These are phyloP conservation scores for Chelonus formosanus DNA, from an alignment of 2,888 invertebrate species.

Conservation along the genomic window DNA sequence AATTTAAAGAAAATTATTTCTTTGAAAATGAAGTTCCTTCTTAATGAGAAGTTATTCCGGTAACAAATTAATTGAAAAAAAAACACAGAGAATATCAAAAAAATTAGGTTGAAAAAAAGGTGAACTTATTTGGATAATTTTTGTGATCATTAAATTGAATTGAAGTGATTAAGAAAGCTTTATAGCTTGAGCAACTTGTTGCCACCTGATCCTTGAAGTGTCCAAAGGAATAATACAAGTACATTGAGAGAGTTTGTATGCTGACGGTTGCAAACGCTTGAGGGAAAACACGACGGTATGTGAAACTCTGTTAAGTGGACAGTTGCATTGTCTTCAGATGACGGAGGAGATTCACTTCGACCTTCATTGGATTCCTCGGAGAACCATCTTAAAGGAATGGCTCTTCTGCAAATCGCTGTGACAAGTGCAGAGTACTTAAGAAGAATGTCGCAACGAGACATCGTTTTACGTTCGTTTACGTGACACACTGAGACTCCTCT, in stretches of 20 bases:
- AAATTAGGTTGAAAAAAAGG: no score
- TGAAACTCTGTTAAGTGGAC: conserved; percentile 10
- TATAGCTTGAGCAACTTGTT: conserved; percentile 16
- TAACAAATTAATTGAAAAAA: conserved; percentile 1
- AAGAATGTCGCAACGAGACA: conserved; percentile 23
- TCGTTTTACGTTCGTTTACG: conserved; percentile 22
- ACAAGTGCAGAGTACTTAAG: conserved; percentile 26
- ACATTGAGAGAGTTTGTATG: conserved; percentile 16
- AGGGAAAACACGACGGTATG: conserved; percentile 18
- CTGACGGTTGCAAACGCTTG: conserved; percentile 11
- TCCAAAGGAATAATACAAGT: conserved; percentile 16
- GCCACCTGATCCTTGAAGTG: conserved; percentile 23
- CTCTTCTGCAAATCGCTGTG: conserved; percentile 15
- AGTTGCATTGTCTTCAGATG: conserved; percentile 9
- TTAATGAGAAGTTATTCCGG: neutral
- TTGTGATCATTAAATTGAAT: neutral
- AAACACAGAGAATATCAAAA: neutral
- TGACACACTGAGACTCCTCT: conserved; percentile 17
- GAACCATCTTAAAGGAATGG: conserved; percentile 15
- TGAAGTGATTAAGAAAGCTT: conserved; percentile 19
- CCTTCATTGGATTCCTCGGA: conserved; percentile 4
- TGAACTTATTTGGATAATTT: no score
- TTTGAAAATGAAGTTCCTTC: no score
- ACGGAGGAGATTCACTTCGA: conserved; percentile 1
- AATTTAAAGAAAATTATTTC: no score